Evolutionary conservation across 2,797 vertebrate species (phyloP), one percentile per base, ranked within the genome.

Genomic region (Hippocampus kuda): DNA sequence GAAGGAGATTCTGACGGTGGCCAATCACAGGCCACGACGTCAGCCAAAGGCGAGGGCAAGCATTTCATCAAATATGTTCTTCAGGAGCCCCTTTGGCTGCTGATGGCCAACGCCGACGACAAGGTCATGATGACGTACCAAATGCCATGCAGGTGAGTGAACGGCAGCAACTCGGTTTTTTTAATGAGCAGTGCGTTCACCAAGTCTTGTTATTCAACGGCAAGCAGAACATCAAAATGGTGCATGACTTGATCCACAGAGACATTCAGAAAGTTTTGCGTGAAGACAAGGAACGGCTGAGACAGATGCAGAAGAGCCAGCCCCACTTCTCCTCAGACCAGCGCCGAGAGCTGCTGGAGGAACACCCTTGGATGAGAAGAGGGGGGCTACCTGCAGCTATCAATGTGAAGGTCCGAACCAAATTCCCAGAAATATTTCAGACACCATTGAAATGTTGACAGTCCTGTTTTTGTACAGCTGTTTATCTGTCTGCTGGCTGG

Each of bases 61-160:
- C 89, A 82, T 71, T 88, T 94, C 70, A 85, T 92, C 67, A 93
- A 93, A 63, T 93, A 83, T 0, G 88, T 92, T 41, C 91, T 93
- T 2, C 94, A 96, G 86, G 94, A 98, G 77, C 95, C 95, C 0
- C 83, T 94, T 68, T 98, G 94, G 95, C 89, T 95, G 78, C 84
- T 94, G 66, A 92, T 92, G 92, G 92, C 94, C 7, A 92, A 95
- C 12, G 71, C 92, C 0, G 93, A 97, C 13, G 89, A 94, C 72
- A 85, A 91, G 1, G 80, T 94, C 80, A 96, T 95, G 94, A 96
- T 98, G 95, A 94, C 92, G 0, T 99, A 98, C 84, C 93, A 97
- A 83, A 87, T 97, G 76, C 94, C 96, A 0, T 82, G 92, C 65
- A 86, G 94, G 96, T 98, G 86, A 92, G 86, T 34, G 18, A 27